Base-by-base conservation (phyloP, 2,797 vertebrate species). In the Anomalospiza imberbis region DNA sequence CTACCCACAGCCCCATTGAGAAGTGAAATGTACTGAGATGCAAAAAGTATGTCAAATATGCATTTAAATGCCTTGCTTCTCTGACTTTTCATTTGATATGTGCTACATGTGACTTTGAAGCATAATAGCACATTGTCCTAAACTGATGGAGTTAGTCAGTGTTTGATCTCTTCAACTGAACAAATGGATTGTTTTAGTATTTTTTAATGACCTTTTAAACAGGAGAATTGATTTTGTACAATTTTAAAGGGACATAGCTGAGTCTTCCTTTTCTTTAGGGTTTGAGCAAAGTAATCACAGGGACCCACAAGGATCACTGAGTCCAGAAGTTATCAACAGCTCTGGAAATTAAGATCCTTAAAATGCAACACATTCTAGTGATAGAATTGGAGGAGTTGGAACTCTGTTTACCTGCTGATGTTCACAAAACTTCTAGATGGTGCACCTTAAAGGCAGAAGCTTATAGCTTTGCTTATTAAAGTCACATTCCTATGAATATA, bases 71-170 rank as follows among this genome's bases (percentile, higher is more conserved):
- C 58, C 70, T 89, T 57, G 57, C 31, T 89, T 68, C 89, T 94
- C 88, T 94, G 95, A 94, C 34, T 48, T 91, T 86, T 89, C 55
- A 48, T 85, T 94, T 92, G 81, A 75, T 85, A 73, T 74, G 65
- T 84, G 65, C 65, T 92, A 50, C 93, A 94, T 90, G 92, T 97
- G 94, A 95, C 93, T 96, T 91, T 44, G 85, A 92, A 91, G 77
- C 92, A 96, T 95, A 97, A 93, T 95, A 93, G 78, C 72, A 68
- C 75, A 83, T 96, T 97, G 93, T 97, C 77, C 86, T 79, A 42
- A 83, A 61, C 63, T 83, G 58, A 45, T 89, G 70, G 68, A 85
- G 71, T 90, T 90, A 93, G 54, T 78, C 79, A 92, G 53, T 70
- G 77, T 95, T 93, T 96, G 81, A 96, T 93, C 58, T 88, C 83